These are phyloP conservation scores for Saimiri boliviensis DNA, from an alignment of 2,113 vertebrate species.

Conservation along the genomic window DNA sequence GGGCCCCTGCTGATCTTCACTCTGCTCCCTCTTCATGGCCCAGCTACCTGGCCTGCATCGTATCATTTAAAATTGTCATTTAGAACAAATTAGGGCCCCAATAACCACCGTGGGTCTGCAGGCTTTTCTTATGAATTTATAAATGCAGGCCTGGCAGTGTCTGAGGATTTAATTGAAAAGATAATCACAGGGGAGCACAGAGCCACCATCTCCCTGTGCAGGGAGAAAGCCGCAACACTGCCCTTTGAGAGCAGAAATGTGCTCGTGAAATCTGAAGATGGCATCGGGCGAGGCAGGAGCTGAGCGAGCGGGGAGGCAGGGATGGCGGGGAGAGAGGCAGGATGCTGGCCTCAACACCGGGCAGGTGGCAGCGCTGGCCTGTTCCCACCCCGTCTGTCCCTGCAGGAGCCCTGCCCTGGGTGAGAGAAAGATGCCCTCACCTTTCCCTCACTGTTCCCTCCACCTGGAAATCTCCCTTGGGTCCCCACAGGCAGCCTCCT, in stretches of 20 bases:
- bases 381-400: too few relatives aligned
- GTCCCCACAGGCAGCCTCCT: neutral
- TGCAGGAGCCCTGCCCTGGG: accelerated
- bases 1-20: neutral
- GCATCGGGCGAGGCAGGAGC: neutral
- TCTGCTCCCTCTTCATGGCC: neutral
- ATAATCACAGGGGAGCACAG: neutral
- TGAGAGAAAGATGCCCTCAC: neutral
- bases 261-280: neutral
- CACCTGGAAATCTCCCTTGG: neutral
- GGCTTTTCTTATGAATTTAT: neutral
- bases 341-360: accelerated
- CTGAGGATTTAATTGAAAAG: conserved; percentile 22
- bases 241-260: neutral
- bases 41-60: neutral
- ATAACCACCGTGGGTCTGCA: neutral
- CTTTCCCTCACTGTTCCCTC: neutral
- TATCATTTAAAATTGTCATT: neutral
- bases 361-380: accelerated
- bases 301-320: neutral
- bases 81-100: neutral
- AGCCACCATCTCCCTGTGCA: neutral
- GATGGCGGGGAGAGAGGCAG: neutral
- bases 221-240: neutral
- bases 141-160: neutral